These are phyloP conservation scores for Epinephelus lanceolatus DNA, from an alignment of 2,113 vertebrate species.

Conservation along the genomic window DNA sequence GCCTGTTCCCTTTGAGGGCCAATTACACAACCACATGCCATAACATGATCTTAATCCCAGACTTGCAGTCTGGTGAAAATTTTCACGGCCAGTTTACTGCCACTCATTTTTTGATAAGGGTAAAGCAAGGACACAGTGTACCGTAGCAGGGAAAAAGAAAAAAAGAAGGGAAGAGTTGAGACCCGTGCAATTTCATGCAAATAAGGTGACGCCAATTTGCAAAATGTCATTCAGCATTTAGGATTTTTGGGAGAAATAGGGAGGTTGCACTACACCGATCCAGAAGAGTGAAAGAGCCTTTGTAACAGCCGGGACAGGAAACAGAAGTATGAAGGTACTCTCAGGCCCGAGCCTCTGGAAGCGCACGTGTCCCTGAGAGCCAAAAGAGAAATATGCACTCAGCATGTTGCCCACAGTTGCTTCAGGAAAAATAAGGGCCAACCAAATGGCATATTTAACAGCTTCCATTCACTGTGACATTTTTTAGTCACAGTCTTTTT, in stretches of 20 bases:
- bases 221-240: slow-evolving; percentile 35
- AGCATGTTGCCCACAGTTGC: slow-evolving; percentile 42
- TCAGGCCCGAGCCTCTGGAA: slow-evolving; percentile 4
- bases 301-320: slow-evolving; percentile 12
- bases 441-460: slow-evolving; percentile 70
- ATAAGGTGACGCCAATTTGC: slow-evolving; percentile 23
- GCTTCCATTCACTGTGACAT: slow-evolving; percentile 63
- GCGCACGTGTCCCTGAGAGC: slow-evolving; percentile 12
- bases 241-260: background rate
- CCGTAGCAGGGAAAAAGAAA: background rate
- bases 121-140: slow-evolving; percentile 7
- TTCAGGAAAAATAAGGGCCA: slow-evolving; percentile 30
- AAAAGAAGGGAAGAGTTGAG: background rate
- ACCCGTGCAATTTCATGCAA: slow-evolving; percentile 42
- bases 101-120: background rate
- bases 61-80: slow-evolving; percentile 8
- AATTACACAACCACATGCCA: slow-evolving; percentile 40
- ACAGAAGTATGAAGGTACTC: slow-evolving; percentile 26
- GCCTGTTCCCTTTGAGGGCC: slow-evolving; percentile 16
- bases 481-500: slow-evolving; percentile 44
- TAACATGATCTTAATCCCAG: slow-evolving; percentile 19
- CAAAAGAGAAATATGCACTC: slow-evolving; percentile 51
- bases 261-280: slow-evolving; percentile 1
- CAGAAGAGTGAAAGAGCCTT: slow-evolving; percentile 7
- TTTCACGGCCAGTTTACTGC: background rate